Evolutionary conservation across 2,797 vertebrate genomes (phyloP), one percentile per base, ranked within the genome.

Genomic region (Synanceia verrucosa): DNA sequence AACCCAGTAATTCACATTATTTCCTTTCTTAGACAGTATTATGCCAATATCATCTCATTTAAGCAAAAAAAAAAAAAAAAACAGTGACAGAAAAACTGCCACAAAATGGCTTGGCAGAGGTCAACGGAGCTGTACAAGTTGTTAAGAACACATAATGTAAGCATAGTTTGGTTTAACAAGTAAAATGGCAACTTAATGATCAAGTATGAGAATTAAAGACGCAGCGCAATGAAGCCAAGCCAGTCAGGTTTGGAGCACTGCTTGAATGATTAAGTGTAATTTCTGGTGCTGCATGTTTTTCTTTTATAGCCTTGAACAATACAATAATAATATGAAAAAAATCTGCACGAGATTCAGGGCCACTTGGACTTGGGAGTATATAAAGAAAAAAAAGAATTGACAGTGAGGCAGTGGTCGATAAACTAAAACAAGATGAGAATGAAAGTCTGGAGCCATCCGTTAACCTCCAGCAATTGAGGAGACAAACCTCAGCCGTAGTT

Each of bases 361-460:
- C 47, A 65, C n/a, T n/a, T n/a, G n/a, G 50, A 68, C 65, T 68
- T 76, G 77, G 58, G 74, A 82, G 78, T 76, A 51, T 62, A 44
- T 14, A 71, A 70, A 73, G 76, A 69, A 65, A 69, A 81, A 80
- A 68, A 48, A 66, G 64, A 65, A 63, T 14, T 39, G 72, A 82
- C 70, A 77, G 81, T 9, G 9, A 80, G 73, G 75, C 75, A 55
- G 61, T 28, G 82, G 81, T 88, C 82, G 73, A 90, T 90, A 89
- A 81, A 84, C 59, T 81, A 46, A 87, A 70, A 85, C 79, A 69
- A 83, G 84, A 88, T 79, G 80, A 80, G 78, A 84, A 85, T 84
- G 73, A 79, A 88, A 82, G 87, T 73, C 58, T 82, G 76, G 72
- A 88, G 70, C 83, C 73, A 65, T 72, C 68, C 13, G 70, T 84